Evolutionary conservation across 2,888 invertebrate species (phyloP), one percentile per base, ranked within the genome.

Genomic region (Drosophila suboccidentalis): DNA sequence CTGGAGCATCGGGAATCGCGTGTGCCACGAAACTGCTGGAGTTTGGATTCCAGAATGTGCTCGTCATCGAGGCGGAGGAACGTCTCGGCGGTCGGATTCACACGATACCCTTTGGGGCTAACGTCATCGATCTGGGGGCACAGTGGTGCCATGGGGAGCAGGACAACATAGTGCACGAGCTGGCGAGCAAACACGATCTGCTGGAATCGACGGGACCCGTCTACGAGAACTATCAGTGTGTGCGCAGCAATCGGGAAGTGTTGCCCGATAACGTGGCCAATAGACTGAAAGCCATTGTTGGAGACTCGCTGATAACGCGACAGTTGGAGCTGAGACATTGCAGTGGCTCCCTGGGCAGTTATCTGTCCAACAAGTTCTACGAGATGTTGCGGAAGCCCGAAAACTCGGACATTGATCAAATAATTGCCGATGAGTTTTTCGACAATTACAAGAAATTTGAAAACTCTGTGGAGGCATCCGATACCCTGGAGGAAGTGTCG

Each of bases 401-500:
- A 64, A 91, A 92, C 39, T 79, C 87, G 0, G 93, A 93, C 67
- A 93, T 93, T 10, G 92, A 94, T 58, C 89, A 92, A 11, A 80
- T 92, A 49, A 80, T 94, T 72, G 93, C 94, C 0, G 92, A 92
- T 8, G 93, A 94, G 11, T 94, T 95, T 80, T 90, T 95, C 4
- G 94, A 95, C 66, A 96, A 95, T 93, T 94, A 94, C 79, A 94
- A 94, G 65, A 95, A 93, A 50, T 92, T 91, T 55, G 92, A 93
- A 65, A 92, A 91, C 74, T 93, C 93, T 0, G 90, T 93, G 89
- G 94, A 96, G 93, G 94, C 96, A 66, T 94, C 96, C 82, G 94
- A 94, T 92, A 91, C 94, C 79, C 93, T 97, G 95, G 93, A 94
- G 93, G 93, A 95, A 54, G 94, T 96, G 34, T 96, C 97, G 0